A percentile compares a stretch with the other conserved stretches of the same genome.
phyloP scores from a whole-genome alignment of 2,113 vertebrate genomes.

The Solea solea region DNA sequence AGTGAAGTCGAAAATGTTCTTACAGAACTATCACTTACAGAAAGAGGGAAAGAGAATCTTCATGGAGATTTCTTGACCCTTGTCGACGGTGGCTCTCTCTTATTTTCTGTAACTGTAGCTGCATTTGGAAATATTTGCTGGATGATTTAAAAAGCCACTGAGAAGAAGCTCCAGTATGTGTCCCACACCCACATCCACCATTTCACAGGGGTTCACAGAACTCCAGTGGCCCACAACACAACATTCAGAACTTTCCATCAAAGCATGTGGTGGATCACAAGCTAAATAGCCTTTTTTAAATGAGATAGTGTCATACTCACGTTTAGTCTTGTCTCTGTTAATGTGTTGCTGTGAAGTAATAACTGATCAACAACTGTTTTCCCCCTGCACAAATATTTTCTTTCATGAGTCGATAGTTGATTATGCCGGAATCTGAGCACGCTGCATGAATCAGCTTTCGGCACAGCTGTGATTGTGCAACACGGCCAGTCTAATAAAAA shows the following conservation, averaged over 20 bases:
- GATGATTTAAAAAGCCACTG: too few species aligned
- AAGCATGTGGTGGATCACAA: background rate
- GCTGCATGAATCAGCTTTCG: constrained; percentile 4
- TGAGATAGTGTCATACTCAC: background rate
- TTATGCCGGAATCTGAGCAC: background rate
- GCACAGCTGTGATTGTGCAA: constrained; percentile 5
- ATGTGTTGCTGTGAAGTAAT: background rate
- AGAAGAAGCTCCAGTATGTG: background rate
- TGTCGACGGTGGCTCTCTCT: background rate
- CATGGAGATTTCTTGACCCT: background rate
- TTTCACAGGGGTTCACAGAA: background rate
- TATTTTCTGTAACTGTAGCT: background rate
- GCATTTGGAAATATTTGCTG: background rate
- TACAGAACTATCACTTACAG: background rate
- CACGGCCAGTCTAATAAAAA: constrained; percentile 15
- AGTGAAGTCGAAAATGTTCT: background rate
- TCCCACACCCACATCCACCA: background rate
- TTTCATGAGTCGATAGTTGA: background rate
- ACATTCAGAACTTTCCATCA: background rate
- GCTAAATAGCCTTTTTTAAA: background rate
- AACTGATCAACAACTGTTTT: background rate
- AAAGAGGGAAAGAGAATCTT: background rate
- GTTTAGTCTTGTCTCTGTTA: background rate
- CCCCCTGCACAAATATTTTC: background rate
- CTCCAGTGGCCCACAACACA: background rate